Conservation (phyloP, 2,888 invertebrate species). For the Hydrotaea diabolus region DNA sequence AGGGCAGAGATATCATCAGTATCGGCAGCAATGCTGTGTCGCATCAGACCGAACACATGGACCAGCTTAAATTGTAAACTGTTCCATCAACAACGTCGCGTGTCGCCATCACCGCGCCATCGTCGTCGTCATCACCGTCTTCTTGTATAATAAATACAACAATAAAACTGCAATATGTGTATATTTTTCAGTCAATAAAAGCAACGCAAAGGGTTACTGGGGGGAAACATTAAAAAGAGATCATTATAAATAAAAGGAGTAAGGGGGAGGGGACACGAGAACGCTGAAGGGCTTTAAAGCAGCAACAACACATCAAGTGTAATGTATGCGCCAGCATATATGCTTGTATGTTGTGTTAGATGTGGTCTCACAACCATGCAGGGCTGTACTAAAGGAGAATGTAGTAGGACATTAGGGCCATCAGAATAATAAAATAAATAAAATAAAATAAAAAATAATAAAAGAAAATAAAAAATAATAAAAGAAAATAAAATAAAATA, state of each 20-base stretch:
- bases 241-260: conserved; percentile 36
- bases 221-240: conserved; percentile 46
- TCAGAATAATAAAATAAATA: too few relatives aligned
- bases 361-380: too few relatives aligned
- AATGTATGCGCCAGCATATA: too few relatives aligned
- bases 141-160: conserved; percentile 34
- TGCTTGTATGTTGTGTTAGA: too few relatives aligned
- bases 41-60: background rate
- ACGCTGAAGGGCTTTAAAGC: background rate
- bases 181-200: conserved; percentile 57
- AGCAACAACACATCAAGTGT: background rate
- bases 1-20: conserved; percentile 5
- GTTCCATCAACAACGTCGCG: too few relatives aligned
- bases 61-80: background rate
- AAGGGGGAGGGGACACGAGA: background rate
- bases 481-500: too few relatives aligned
- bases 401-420: too few relatives aligned
- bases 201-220: conserved; percentile 49
- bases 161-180: conserved; percentile 37
- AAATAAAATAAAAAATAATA: too few relatives aligned
- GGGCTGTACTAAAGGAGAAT: too few relatives aligned
- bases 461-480: too few relatives aligned
- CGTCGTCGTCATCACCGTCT: background rate
- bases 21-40: background rate
- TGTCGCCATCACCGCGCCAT: background rate